A percentile compares a stretch with the other conserved stretches of the same genome.
Conservation (phyloP, 2,888 invertebrate genomes). For the Drosophila koepferae region DNA sequence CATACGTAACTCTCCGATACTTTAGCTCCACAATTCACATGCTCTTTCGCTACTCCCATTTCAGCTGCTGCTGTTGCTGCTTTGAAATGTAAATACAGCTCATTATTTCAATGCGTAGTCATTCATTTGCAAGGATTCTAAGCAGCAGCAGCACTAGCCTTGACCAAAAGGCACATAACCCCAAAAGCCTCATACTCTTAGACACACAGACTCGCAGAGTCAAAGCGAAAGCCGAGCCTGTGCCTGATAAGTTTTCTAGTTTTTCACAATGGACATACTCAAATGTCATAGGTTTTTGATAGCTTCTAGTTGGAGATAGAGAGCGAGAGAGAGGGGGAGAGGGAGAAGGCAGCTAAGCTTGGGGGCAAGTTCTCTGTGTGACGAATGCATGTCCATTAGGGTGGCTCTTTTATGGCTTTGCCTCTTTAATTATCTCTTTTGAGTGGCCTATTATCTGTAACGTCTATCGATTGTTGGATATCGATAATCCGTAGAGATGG, state of each 20-base stretch:
- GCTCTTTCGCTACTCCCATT: conserved; percentile 24
- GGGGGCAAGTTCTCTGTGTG: not conserved
- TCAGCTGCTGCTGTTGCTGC: conserved; percentile 35
- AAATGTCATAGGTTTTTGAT: conserved; percentile 14
- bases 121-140: conserved; percentile 69
- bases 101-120: conserved; percentile 73
- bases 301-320: not conserved
- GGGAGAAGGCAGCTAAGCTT: not conserved
- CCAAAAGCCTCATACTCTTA: not conserved
- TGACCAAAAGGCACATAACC: conserved; percentile 3
- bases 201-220: not conserved
- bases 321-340: not conserved
- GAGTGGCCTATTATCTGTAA: fast-evolving
- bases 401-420: not conserved
- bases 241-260: conserved; percentile 19
- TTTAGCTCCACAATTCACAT: conserved; percentile 6
- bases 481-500: too few species aligned
- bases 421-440: not conserved
- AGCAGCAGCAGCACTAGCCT: conserved; percentile 16
- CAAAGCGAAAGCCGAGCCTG: conserved; percentile 5
- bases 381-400: not conserved
- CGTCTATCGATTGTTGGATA: not conserved
- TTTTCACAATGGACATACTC: conserved; percentile 15
- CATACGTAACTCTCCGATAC: conserved; percentile 7
- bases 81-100: conserved; percentile 79